These are phyloP conservation scores for Hydrotaea diabolus DNA, from an alignment of 2,888 invertebrate species.

Conservation along the genomic window DNA sequence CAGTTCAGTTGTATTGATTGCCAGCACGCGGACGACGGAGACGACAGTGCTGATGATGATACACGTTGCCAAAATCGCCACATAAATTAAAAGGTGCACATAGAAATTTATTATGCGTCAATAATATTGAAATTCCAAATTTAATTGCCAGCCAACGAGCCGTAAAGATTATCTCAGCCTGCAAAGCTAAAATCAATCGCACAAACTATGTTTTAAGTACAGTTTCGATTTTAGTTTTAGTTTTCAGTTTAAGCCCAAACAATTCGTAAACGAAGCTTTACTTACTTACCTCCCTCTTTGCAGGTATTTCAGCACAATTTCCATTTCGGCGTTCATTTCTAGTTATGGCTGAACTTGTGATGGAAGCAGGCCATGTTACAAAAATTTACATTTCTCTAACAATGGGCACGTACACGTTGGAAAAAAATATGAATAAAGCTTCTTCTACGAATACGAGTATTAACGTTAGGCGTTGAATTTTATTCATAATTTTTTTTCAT, in stretches of 20 bases:
- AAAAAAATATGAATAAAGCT: too few species aligned
- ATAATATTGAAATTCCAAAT: slow-evolving; percentile 47
- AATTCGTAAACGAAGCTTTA: too few species aligned
- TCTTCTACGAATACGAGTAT: too few species aligned
- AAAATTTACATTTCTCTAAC: slow-evolving; percentile 33
- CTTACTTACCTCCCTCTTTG: too few species aligned
- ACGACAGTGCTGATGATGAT: neutral
- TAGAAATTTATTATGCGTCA: slow-evolving; percentile 45
- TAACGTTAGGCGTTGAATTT: too few species aligned
- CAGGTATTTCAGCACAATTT: neutral
- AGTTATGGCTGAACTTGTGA: neutral
- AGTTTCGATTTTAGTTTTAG: neutral
- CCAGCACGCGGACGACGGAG: too few species aligned
- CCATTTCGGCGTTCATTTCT: neutral
- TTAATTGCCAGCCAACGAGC: slow-evolving; percentile 53
- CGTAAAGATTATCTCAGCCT: slow-evolving; percentile 44
- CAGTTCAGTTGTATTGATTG: neutral
- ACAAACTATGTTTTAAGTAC: neutral
- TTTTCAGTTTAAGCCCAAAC: neutral
- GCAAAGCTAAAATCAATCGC: too few species aligned
- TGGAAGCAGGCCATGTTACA: slow-evolving; percentile 27
- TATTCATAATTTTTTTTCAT: neutral
- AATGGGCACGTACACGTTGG: slow-evolving; percentile 17
- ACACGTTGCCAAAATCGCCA: neutral
- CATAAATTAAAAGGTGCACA: neutral